A percentile compares a stretch with the other conserved stretches of the same genome.
Evolutionary conservation across 2,797 vertebrate species (phyloP).

Genomic region (Arnoldichthys spilopterus): DNA sequence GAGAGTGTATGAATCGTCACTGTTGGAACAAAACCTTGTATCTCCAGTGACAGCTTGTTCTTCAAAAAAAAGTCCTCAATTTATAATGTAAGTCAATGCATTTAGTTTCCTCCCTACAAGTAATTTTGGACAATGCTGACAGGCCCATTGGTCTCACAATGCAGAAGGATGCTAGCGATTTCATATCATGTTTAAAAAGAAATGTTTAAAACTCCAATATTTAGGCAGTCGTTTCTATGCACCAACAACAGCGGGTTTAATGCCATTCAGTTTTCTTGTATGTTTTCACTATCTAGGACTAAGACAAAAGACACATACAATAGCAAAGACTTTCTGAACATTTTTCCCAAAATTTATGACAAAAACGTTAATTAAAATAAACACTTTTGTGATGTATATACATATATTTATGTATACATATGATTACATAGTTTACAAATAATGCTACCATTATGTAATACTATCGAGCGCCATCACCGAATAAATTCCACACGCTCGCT

Average conservation of each 20-base stretch:
- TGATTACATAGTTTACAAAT: slow-evolving; percentile 59
- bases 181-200: neutral
- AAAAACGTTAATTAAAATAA: slow-evolving; percentile 29
- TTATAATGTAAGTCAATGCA: neutral
- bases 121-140: neutral
- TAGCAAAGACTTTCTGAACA: slow-evolving; percentile 38
- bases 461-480: neutral
- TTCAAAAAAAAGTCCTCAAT: too few species aligned
- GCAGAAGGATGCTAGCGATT: neutral
- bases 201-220: neutral
- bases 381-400: slow-evolving; percentile 68
- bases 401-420: slow-evolving; percentile 61
- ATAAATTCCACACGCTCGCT: slow-evolving; percentile 38
- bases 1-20: neutral
- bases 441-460: slow-evolving; percentile 33
- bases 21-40: neutral
- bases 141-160: neutral
- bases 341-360: slow-evolving; percentile 23
- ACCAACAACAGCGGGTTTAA: neutral
- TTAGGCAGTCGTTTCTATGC: neutral
- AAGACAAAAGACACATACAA: slow-evolving; percentile 56
- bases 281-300: slow-evolving; percentile 11
- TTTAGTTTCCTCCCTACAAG: neutral
- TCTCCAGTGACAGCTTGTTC: neutral
- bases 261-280: neutral